A percentile compares a stretch with the other conserved stretches of the same genome.
These are phyloP conservation scores for Auanema sp. DNA, from an alignment of 2,888 invertebrate species.

Conservation along the genomic window DNA sequence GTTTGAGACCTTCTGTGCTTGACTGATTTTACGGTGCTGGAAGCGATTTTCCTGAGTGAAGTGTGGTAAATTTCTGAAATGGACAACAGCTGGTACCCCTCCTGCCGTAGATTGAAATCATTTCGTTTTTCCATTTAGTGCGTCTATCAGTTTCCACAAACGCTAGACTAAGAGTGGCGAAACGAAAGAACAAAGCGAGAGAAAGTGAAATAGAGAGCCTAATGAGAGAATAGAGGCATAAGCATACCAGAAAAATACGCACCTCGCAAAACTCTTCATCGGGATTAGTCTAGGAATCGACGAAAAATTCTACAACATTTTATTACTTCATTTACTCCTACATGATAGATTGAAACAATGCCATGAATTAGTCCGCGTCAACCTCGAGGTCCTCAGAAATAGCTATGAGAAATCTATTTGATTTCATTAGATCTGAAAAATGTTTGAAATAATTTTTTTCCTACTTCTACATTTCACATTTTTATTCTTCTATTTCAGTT, in stretches of 20 bases:
- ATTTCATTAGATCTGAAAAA: no score
- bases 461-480: neutral
- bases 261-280: no score
- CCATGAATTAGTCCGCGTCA: no score
- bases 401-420: no score
- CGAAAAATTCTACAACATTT: neutral
- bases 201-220: neutral
- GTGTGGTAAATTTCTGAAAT: no score
- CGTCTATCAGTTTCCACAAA: neutral
- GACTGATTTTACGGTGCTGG: no score
- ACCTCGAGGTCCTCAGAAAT: no score
- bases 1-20: no score
- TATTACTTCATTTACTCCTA: neutral
- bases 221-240: neutral
- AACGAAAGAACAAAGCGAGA: neutral
- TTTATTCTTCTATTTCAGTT: slow-evolving; percentile 25
- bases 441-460: no score
- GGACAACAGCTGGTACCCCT: neutral
- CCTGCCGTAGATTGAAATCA: neutral
- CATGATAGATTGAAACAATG: no score
- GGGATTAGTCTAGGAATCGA: neutral
- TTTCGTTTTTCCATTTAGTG: neutral
- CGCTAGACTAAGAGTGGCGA: neutral
- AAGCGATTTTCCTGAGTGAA: no score
- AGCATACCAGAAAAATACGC: no score